Percentiles rank a stretch among this genome's conserved stretches.
Evolutionary conservation across 1,140 invertebrate genomes (phyloP).

Genomic region (Atta texana): DNA sequence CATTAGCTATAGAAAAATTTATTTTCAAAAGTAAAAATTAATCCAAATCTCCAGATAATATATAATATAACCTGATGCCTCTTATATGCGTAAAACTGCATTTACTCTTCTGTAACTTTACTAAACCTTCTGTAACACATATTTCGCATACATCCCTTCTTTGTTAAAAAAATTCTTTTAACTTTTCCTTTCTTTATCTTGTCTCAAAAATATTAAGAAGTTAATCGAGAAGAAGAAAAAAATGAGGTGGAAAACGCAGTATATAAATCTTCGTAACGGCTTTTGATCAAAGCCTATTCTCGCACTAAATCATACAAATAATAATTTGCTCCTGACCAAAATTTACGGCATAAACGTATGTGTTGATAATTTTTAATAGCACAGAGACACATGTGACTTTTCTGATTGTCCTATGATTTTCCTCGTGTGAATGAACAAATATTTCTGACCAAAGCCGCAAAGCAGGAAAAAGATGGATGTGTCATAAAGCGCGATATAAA

Average conservation of each 20-base stretch:
- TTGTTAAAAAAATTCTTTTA: constrained; percentile 61
- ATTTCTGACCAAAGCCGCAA: constrained; percentile 1
- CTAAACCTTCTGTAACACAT: not conserved
- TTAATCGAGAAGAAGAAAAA: constrained; percentile 18
- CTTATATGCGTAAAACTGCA: not conserved
- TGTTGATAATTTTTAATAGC: constrained; percentile 31
- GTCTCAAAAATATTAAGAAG: constrained; percentile 24
- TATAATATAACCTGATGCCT: too few relatives aligned
- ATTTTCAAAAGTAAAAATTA: not conserved
- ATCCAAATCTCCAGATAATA: not conserved
- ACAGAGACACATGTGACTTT: not conserved
- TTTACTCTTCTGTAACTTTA: constrained; percentile 5
- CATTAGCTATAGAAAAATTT: not conserved
- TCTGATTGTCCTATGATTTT: not conserved
- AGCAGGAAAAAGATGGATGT: constrained; percentile 9
- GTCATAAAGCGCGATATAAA: constrained; percentile 15
- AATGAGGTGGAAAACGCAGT: not conserved
- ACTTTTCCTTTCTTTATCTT: not conserved
- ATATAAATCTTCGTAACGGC: constrained; percentile 49
- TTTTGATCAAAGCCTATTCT: constrained; percentile 43
- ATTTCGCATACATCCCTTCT: not conserved
- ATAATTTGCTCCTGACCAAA: constrained; percentile 27
- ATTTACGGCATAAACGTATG: not conserved
- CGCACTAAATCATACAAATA: constrained; percentile 26
- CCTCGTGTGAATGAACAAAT: not conserved